Conservation (phyloP, 2,797 vertebrate species). For the Loris lydekkerianus region DNA sequence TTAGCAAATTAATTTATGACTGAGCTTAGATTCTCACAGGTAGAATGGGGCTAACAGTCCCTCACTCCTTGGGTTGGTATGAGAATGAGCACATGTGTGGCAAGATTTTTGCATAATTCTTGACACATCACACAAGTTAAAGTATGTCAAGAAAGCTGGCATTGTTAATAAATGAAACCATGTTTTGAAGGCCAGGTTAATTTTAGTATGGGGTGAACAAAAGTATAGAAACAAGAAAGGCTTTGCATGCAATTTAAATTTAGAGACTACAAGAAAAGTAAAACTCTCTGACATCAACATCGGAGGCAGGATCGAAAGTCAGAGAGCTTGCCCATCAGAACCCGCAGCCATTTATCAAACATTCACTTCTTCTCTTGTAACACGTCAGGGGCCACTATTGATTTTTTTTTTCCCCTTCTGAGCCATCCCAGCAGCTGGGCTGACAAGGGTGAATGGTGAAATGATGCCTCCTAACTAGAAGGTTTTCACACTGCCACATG, state of each 20-base stretch:
- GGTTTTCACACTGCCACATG: background rate
- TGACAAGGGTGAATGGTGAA: conserved; percentile 8
- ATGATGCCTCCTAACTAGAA: conserved; percentile 59
- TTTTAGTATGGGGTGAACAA: background rate
- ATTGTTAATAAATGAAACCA: background rate
- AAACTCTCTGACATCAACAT: background rate
- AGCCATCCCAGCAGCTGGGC: background rate
- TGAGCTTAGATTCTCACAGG: background rate
- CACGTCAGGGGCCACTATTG: background rate
- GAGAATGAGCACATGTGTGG: background rate
- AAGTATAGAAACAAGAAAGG: background rate
- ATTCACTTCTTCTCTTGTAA: conserved; percentile 12
- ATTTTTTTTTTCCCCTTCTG: background rate
- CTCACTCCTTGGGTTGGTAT: background rate
- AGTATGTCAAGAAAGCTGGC: background rate
- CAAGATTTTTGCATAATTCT: background rate
- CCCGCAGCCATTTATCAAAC: background rate
- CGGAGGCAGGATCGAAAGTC: background rate
- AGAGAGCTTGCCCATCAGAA: background rate
- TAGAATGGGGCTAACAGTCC: background rate
- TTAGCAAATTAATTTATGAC: background rate
- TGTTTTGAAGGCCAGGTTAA: background rate
- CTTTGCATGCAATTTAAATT: background rate
- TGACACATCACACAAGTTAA: background rate
- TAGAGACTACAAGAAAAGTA: background rate